Percentiles rank a stretch among this genome's conserved stretches.
phyloP scores from a whole-genome alignment of 2,113 vertebrate genomes.

The Peucedramus taeniatus region DNA sequence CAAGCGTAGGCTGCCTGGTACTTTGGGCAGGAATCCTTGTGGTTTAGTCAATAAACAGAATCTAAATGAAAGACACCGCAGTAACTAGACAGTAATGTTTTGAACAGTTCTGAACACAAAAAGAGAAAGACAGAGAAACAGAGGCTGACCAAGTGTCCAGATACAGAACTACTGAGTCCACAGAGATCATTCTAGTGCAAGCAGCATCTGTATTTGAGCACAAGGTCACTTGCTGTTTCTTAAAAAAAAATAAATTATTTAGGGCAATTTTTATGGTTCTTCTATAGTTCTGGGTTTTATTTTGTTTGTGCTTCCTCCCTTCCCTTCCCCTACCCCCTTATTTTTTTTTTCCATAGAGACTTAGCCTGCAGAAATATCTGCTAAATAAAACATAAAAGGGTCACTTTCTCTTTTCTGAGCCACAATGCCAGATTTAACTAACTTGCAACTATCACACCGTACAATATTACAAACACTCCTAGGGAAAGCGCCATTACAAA shows the following conservation, averaged over 20 bases:
- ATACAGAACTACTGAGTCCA: slow-evolving; percentile 27
- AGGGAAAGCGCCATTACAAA: background rate
- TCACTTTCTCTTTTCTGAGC: background rate
- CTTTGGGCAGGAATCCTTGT: slow-evolving; percentile 77
- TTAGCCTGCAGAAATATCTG: background rate
- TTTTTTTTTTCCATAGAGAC: background rate
- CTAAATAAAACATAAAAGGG: background rate
- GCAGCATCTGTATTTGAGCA: slow-evolving; percentile 1
- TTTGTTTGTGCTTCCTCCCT: background rate
- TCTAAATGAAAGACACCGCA: slow-evolving; percentile 76
- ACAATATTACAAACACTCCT: background rate
- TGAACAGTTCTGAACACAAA: slow-evolving; percentile 64
- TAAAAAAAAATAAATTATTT: background rate
- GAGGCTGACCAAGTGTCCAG: slow-evolving; percentile 30
- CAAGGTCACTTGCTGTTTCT: slow-evolving; percentile 12
- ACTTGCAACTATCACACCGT: background rate
- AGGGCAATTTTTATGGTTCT: background rate
- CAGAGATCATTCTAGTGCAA: background rate
- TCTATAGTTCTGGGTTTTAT: background rate
- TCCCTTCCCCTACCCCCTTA: background rate
- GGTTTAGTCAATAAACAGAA: slow-evolving; percentile 77
- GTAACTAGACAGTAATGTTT: slow-evolving; percentile 74
- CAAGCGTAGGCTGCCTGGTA: slow-evolving; percentile 70
- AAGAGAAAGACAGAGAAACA: background rate
- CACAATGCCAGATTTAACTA: background rate